Evolutionary conservation across 1,140 invertebrate species (phyloP).

Genomic region (Chrysomallon squamiferum): DNA sequence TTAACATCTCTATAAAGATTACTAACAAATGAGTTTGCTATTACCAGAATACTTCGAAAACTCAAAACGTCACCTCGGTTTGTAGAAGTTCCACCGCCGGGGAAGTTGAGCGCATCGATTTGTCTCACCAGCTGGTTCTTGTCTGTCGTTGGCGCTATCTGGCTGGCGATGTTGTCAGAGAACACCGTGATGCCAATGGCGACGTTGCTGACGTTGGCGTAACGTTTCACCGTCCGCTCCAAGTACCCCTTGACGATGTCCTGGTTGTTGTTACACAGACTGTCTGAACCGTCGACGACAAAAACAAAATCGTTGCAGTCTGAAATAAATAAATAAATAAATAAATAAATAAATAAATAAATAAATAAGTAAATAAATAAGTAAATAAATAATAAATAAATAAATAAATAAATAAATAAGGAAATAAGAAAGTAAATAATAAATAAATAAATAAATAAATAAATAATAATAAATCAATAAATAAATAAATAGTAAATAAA

Average conservation of each 20-base stretch:
- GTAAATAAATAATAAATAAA: too few species aligned
- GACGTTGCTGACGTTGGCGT: not conserved
- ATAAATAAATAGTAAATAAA: too few species aligned
- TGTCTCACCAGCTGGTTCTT: not conserved
- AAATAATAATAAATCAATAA: too few species aligned
- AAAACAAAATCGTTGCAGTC: not conserved
- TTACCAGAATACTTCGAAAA: too few species aligned
- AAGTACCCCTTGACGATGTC: slow-evolving; percentile 2
- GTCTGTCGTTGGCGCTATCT: not conserved
- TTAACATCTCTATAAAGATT: too few species aligned
- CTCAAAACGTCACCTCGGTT: not conserved
- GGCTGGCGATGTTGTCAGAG: not conserved
- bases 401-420: too few species aligned
- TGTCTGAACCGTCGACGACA: not conserved
- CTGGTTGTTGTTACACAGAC: slow-evolving; percentile 1
- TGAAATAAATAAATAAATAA: too few species aligned
- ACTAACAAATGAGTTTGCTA: too few species aligned
- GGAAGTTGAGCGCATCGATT: not conserved
- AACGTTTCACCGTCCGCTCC: not conserved
- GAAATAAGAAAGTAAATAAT: too few species aligned
- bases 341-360: too few species aligned
- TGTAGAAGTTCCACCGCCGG: not conserved
- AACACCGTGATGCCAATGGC: not conserved
- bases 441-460: too few species aligned
- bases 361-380: too few species aligned